Percentiles rank a stretch among this genome's conserved stretches.
phyloP scores from a whole-genome alignment of 2,888 invertebrate genomes.

The Campopleginae sp. region DNA sequence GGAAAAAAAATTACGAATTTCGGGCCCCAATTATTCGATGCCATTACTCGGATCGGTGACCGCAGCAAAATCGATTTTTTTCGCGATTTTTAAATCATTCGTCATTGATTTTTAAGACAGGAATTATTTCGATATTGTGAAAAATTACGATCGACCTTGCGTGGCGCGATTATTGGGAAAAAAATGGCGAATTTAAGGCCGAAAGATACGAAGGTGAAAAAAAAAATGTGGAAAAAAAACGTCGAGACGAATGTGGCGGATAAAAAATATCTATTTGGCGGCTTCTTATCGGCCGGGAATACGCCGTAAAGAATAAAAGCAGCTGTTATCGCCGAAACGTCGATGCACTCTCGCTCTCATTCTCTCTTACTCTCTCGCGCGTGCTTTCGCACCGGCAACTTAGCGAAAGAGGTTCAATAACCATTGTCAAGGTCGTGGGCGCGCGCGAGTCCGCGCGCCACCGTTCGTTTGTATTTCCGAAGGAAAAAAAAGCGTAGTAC shows the following conservation, averaged over 20 bases:
- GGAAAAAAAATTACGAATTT: neutral
- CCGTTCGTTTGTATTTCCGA: slow-evolving; percentile 12
- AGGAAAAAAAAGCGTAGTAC: slow-evolving; percentile 32
- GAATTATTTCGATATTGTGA: neutral
- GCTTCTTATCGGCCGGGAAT: slow-evolving; percentile 53
- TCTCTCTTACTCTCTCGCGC: slow-evolving; percentile 2
- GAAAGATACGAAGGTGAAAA: neutral
- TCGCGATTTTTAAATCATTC: neutral
- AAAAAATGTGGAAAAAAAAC: slow-evolving; percentile 19
- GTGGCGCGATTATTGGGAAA: neutral
- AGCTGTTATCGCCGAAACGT: slow-evolving; percentile 63
- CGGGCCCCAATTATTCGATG: neutral
- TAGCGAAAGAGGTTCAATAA: slow-evolving; percentile 74
- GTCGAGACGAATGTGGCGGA: slow-evolving; percentile 34
- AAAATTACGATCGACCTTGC: neutral
- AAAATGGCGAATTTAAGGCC: neutral
- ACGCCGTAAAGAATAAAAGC: slow-evolving; percentile 37
- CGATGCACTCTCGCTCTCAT: slow-evolving; percentile 23
- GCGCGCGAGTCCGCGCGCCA: neutral
- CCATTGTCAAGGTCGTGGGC: slow-evolving; percentile 75
- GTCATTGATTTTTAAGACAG: too few species aligned
- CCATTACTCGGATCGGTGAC: slow-evolving; percentile 13
- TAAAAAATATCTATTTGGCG: slow-evolving; percentile 65
- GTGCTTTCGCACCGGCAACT: slow-evolving; percentile 48
- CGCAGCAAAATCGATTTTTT: neutral